Conservation (phyloP, 2,797 vertebrate genomes). For the Anableps anableps region DNA sequence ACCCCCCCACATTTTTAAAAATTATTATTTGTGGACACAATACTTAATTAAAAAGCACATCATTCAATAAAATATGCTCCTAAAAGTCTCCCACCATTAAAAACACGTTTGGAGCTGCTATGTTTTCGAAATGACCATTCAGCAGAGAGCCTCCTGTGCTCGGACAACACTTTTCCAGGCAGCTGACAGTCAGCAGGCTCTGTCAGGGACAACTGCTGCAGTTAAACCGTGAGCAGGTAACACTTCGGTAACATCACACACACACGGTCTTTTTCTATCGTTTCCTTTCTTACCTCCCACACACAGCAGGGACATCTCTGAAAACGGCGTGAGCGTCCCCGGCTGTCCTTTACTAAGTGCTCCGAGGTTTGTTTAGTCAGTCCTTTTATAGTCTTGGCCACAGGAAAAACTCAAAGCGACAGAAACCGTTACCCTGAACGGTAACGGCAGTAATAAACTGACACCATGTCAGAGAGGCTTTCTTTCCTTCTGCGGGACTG, state of each 20-base stretch:
- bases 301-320: slow-evolving; percentile 91
- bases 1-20: no score
- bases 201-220: slow-evolving; percentile 42
- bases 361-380: slow-evolving; percentile 68
- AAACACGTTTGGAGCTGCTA: slow-evolving; percentile 5
- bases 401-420: slow-evolving; percentile 21
- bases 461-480: slow-evolving; percentile 35
- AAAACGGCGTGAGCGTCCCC: slow-evolving; percentile 67
- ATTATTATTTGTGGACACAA: slow-evolving; percentile 1
- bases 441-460: slow-evolving; percentile 28
- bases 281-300: slow-evolving; percentile 85
- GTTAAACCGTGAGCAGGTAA: slow-evolving; percentile 23
- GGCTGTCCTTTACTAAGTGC: slow-evolving; percentile 72
- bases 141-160: slow-evolving; percentile 52
- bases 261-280: neutral
- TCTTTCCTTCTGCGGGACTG: slow-evolving; percentile 44
- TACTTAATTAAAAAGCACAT: slow-evolving; percentile 17
- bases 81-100: slow-evolving; percentile 21
- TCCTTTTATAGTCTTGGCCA: slow-evolving; percentile 33
- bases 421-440: slow-evolving; percentile 26
- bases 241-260: slow-evolving; percentile 11
- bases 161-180: slow-evolving; percentile 53
- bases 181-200: slow-evolving; percentile 50
- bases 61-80: neutral
- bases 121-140: slow-evolving; percentile 56